Percentiles rank a stretch among this genome's conserved stretches.
phyloP scores from a whole-genome alignment of 2,113 vertebrate species.

The Progne subis region DNA sequence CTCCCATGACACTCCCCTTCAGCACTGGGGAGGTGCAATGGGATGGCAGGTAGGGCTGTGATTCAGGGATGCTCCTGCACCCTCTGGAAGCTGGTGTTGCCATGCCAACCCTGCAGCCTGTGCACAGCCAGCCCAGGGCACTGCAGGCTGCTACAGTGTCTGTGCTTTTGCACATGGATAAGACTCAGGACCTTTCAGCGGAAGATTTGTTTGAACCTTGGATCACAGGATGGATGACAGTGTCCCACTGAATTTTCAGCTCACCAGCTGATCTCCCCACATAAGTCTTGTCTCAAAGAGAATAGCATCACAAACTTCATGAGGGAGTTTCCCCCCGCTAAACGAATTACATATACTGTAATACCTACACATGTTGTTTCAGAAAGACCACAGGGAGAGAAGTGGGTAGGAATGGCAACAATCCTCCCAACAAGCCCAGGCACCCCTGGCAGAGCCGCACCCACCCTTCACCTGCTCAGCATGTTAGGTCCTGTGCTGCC shows the following conservation, averaged over 20 bases:
- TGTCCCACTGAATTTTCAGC: not conserved
- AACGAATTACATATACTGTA: not conserved
- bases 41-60: not conserved
- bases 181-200: not conserved
- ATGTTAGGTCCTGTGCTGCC: not conserved
- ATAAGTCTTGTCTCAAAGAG: not conserved
- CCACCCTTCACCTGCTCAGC: not conserved
- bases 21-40: not conserved
- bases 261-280: not conserved
- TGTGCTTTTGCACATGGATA: not conserved
- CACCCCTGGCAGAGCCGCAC: not conserved
- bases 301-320: not conserved
- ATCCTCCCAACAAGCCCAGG: constrained; percentile 36
- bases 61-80: not conserved
- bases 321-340: not conserved
- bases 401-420: constrained; percentile 13
- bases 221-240: fast-evolving
- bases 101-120: not conserved
- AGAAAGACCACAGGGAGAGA: not conserved
- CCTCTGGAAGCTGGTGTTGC: not conserved
- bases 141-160: not conserved
- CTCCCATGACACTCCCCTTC: not conserved
- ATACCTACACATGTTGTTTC: not conserved
- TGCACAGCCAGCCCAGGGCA: not conserved
- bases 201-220: not conserved